Conservation (phyloP, 2,113 vertebrate genomes). For the Phylloscopus trochiloides region DNA sequence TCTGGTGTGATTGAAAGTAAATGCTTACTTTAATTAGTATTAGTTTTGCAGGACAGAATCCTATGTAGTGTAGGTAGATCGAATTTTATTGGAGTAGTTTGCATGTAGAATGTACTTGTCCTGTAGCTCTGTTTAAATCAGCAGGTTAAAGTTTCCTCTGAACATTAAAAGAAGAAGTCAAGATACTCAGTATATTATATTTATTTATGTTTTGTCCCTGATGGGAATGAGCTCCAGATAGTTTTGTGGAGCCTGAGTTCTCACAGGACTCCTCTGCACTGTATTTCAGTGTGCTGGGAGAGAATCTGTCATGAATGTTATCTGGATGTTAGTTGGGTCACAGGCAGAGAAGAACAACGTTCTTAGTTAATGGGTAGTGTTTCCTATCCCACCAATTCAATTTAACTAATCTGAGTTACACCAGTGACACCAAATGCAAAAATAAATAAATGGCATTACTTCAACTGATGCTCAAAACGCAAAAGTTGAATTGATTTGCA, state of each 20-base stretch:
- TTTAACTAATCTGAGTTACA: neutral
- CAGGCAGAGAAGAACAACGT: neutral
- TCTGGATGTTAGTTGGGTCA: neutral
- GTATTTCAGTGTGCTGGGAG: neutral
- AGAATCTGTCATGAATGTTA: neutral
- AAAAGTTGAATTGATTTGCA: neutral
- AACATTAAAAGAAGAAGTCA: neutral
- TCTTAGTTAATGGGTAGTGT: neutral
- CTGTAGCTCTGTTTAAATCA: neutral
- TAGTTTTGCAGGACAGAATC: neutral
- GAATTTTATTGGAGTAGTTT: neutral
- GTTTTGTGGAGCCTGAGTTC: neutral
- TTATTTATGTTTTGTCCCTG: neutral
- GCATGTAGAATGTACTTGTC: neutral
- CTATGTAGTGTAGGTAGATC: rapidly evolving
- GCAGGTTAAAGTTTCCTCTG: neutral
- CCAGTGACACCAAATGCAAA: neutral
- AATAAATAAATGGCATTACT: neutral
- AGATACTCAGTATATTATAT: neutral
- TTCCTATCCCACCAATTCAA: neutral
- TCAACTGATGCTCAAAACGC: neutral
- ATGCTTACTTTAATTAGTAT: neutral
- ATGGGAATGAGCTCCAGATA: neutral
- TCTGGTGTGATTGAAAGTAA: neutral
- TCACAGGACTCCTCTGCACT: rapidly evolving